Conservation (phyloP, 2,113 vertebrate species). For the Anoplopoma fimbria region DNA sequence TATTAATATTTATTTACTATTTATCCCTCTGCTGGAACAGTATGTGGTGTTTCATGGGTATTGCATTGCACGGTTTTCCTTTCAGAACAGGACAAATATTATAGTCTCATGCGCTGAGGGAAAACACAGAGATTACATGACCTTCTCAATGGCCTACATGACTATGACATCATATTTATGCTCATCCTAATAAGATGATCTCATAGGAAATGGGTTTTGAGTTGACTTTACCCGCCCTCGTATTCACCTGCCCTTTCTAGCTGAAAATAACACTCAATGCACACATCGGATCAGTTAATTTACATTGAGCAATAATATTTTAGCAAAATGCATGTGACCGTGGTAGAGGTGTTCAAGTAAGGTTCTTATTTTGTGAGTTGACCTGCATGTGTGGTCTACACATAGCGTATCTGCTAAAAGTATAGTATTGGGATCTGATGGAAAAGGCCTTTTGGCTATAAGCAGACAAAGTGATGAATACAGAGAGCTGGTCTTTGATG, state of each 20-base stretch:
- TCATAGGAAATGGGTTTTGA: constrained; percentile 11
- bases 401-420: neutral
- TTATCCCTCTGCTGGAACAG: too few species aligned
- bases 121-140: constrained; percentile 51
- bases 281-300: neutral
- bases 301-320: neutral
- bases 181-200: constrained; percentile 41
- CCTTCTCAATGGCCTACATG: constrained; percentile 31
- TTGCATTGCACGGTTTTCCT: constrained; percentile 5
- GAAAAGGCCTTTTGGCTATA: neutral
- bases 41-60: neutral
- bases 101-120: neutral
- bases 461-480: neutral
- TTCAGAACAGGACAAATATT: constrained; percentile 27
- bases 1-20: too few species aligned
- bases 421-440: neutral
- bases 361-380: neutral
- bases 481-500: neutral
- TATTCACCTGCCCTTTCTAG: constrained; percentile 15
- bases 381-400: neutral
- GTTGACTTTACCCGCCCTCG: constrained; percentile 22
- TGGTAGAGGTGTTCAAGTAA: neutral
- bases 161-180: constrained; percentile 46
- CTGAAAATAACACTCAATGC: neutral
- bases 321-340: neutral